Evolutionary conservation across 2,888 invertebrate species (phyloP), one percentile per base, ranked within the genome.

Genomic region (Spialia ferax): DNA sequence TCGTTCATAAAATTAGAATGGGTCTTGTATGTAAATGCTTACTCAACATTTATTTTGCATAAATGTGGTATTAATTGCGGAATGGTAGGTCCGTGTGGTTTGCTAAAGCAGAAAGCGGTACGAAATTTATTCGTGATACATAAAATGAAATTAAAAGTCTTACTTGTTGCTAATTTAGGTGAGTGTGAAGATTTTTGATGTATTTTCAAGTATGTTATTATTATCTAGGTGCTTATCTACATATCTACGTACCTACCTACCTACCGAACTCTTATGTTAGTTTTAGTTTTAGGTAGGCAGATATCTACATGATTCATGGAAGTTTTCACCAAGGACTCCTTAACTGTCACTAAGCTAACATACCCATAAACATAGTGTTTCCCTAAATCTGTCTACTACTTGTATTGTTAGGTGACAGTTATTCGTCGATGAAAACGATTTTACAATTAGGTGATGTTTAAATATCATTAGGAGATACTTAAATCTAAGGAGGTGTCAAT

Each of bases 21-120:
- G 71, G 73, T 74, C 70, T 73, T 74, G 70, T 79, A 78, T 81
- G 78, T 79, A 79, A 79, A 84, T 80, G 76, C 73, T 77, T 75
- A 79, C 77, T 79, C 75, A 78, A 79, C 80, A 15, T 82, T 73
- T 77, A 75, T 79, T 80, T 79, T 76, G 83, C 79, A 84, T 86
- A 83, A 85, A 85, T 84, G 80, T 79, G 81, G 78, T 80, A 81
- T 82, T 84, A 83, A 87, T 85, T 83, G 80, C 76, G 73, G 73
- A 75, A 77, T 71, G 71, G 73, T 77, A 78, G 78, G 56, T 60
- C 65, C 75, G 71, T 74, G 74, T 73, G 76, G 77, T 80, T n/a
- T 77, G 77, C 82, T 82, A 85, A 85, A 81, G 83, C 88, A 88
- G 89, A 89, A 89, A 90, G 90, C 84, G 87, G 86, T 73, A 84